These are phyloP conservation scores for Protosalanx chinensis DNA, from an alignment of 2,797 vertebrate species.

Conservation along the genomic window DNA sequence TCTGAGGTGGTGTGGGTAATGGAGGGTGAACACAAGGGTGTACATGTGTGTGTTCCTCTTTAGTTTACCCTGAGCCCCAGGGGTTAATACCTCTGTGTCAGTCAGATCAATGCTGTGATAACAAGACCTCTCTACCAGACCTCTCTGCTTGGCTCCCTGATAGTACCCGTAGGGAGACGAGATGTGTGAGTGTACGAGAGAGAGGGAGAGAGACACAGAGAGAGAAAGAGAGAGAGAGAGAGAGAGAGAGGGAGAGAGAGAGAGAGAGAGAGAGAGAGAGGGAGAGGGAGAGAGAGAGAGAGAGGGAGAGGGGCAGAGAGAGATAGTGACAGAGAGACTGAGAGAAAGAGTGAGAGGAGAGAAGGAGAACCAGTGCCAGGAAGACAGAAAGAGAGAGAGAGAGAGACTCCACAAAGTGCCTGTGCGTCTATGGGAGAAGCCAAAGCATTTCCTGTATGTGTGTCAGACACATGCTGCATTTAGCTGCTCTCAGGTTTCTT, in stretches of 20 bases:
- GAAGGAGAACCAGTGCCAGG: too few species aligned
- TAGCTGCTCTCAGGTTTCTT: background rate
- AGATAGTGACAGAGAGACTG: too few species aligned
- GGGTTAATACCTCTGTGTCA: constrained; percentile 9
- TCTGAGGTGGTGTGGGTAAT: background rate
- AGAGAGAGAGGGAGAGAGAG: too few species aligned
- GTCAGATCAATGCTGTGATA: constrained; percentile 16
- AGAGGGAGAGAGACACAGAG: too few species aligned
- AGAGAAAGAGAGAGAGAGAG: too few species aligned
- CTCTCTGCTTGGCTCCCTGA: background rate
- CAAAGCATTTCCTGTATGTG: background rate
- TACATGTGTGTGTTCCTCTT: constrained; percentile 5
- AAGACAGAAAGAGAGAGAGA: too few species aligned
- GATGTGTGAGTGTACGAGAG: background rate
- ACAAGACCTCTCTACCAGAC: background rate
- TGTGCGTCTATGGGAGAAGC: background rate
- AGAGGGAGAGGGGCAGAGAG: too few species aligned
- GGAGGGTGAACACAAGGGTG: background rate
- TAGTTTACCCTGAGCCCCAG: background rate
- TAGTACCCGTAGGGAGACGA: constrained; percentile 1
- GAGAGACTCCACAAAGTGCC: too few species aligned
- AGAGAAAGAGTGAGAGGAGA: too few species aligned
- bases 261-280: too few species aligned
- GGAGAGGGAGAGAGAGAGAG: background rate
- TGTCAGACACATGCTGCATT: background rate